Conservation (phyloP, 2,888 invertebrate genomes). For the Cacoxenus indagator region DNA sequence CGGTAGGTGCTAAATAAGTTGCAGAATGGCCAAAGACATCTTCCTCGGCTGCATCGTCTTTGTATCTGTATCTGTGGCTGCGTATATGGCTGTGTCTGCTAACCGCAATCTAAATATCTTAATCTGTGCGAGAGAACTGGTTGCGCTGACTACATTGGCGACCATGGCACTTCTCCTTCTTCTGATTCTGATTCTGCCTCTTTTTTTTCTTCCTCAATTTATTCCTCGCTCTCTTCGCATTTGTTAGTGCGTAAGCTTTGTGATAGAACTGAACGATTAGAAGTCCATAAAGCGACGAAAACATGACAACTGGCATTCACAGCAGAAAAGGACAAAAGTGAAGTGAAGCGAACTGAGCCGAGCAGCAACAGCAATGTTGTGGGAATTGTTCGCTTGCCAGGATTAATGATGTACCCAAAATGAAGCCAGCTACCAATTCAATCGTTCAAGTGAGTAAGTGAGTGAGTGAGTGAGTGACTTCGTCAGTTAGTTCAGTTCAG, state of each 20-base stretch:
- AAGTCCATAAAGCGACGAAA: conserved; percentile 72
- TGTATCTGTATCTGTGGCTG: background rate
- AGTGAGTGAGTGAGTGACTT: conserved; percentile 35
- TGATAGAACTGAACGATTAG: conserved; percentile 72
- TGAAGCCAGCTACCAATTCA: conserved; percentile 32
- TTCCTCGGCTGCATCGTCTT: background rate
- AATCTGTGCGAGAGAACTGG: conserved; percentile 63
- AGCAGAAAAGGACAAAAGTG: conserved; percentile 27
- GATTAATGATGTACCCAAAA: conserved; percentile 65
- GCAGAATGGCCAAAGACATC: conserved; percentile 30
- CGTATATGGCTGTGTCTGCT: conserved; percentile 29
- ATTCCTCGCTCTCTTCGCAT: conserved; percentile 46
- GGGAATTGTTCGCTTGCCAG: conserved; percentile 37
- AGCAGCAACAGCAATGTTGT: conserved; percentile 1
- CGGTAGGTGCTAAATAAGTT: conserved; percentile 66
- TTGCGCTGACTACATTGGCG: conserved; percentile 20
- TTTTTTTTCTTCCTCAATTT: background rate
- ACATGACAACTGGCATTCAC: conserved; percentile 69
- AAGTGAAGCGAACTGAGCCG: background rate
- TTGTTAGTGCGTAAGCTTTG: conserved; percentile 71
- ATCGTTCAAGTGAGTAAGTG: conserved; percentile 41
- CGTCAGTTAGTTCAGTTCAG: conserved; percentile 15
- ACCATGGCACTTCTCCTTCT: background rate
- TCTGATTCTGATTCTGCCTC: too few relatives aligned
- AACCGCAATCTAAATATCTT: conserved; percentile 70